A percentile compares a stretch with the other conserved stretches of the same genome.
Conservation (phyloP, 2,888 invertebrate species). For the Epinotia bilunana region DNA sequence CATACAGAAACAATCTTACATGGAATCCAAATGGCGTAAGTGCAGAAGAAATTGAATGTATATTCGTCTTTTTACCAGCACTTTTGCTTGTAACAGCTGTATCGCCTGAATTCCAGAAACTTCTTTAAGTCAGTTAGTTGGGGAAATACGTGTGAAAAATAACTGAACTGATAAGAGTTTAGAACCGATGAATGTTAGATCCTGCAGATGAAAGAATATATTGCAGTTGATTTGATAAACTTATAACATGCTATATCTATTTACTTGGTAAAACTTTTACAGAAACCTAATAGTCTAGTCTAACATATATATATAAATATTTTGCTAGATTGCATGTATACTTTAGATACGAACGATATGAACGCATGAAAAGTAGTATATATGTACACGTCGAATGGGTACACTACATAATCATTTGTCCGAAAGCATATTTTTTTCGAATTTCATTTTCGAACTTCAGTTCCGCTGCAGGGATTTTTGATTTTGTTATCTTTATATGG, state of each 20-base stretch:
- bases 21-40: not conserved
- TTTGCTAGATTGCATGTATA: too few species aligned
- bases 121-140: slow-evolving; percentile 24
- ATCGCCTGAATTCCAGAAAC: slow-evolving; percentile 21
- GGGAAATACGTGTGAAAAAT: slow-evolving; percentile 15
- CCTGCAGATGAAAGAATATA: not conserved
- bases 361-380: too few species aligned
- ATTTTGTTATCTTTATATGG: too few species aligned
- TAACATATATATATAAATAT: too few species aligned
- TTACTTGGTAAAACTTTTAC: not conserved
- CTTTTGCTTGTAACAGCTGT: slow-evolving; percentile 4
- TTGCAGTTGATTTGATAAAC: not conserved
- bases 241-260: not conserved
- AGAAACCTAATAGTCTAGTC: too few species aligned
- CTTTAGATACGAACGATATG: too few species aligned
- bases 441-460: too few species aligned
- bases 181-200: not conserved
- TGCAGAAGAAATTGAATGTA: not conserved
- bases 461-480: too few species aligned
- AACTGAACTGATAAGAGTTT: slow-evolving; percentile 11
- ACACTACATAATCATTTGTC: too few species aligned
- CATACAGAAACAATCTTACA: slow-evolving; percentile 3
- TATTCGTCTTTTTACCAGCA: not conserved
- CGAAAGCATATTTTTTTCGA: too few species aligned
- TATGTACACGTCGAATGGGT: too few species aligned